Percentiles rank a stretch among this genome's conserved stretches.
phyloP scores from a whole-genome alignment of 1,140 invertebrate genomes.

The Heliconius melpomene region DNA sequence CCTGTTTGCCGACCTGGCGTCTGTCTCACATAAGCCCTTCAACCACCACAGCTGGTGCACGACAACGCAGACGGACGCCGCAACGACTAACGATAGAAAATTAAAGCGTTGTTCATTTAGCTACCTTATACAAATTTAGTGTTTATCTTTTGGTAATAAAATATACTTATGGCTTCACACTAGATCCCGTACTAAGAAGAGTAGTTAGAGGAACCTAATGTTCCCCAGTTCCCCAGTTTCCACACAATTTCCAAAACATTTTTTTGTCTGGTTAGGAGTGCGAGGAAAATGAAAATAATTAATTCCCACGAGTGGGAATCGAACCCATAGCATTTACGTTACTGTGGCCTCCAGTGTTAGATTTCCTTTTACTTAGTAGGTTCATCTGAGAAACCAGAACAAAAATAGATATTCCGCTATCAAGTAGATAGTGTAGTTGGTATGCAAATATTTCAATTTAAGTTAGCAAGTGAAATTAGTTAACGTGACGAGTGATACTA shows the following conservation, averaged over 20 bases:
- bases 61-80: neutral
- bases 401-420: neutral
- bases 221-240: neutral
- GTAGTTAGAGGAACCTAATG: neutral
- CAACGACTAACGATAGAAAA: constrained; percentile 12
- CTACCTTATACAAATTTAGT: neutral
- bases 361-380: neutral
- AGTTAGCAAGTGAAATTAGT: neutral
- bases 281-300: no score
- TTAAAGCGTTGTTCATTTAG: neutral
- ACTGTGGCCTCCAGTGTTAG: neutral
- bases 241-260: neutral
- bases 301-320: no score
- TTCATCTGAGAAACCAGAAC: neutral
- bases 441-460: neutral
- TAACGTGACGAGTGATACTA: neutral
- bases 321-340: no score
- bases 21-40: constrained; percentile 7
- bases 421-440: neutral
- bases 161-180: neutral
- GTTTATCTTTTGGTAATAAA: neutral
- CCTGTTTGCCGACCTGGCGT: neutral
- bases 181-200: neutral
- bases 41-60: constrained; percentile 3
- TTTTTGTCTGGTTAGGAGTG: no score